Conservation (phyloP, 2,797 vertebrate species). For the Scyliorhinus canicula region DNA sequence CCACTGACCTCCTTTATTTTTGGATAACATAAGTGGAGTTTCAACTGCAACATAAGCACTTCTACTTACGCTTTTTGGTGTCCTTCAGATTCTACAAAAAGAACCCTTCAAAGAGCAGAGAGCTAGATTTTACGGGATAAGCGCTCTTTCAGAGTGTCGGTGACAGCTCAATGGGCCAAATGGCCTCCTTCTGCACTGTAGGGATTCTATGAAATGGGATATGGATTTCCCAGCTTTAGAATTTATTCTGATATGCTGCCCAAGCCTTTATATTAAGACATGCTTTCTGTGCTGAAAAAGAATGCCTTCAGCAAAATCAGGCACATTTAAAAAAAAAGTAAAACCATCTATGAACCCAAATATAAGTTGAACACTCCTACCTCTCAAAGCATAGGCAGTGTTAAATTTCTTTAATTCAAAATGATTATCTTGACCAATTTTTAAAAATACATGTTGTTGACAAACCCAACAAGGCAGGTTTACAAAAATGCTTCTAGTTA, state of each 20-base stretch:
- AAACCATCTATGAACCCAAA: background rate
- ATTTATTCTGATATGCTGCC: constrained; percentile 2
- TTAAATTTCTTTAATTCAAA: background rate
- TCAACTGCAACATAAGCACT: background rate
- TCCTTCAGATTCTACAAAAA: background rate
- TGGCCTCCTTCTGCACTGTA: too few species aligned
- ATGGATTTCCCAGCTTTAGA: background rate
- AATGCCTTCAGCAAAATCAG: background rate
- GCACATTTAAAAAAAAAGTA: background rate
- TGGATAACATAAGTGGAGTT: background rate
- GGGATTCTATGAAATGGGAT: too few species aligned
- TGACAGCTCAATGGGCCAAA: too few species aligned
- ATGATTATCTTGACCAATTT: background rate
- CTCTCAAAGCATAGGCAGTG: background rate
- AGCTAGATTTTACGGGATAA: too few species aligned
- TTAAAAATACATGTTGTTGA: background rate
- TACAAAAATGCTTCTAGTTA: too few species aligned
- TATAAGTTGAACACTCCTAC: background rate
- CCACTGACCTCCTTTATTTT: background rate
- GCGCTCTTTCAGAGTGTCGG: too few species aligned
- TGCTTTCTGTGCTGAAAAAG: background rate
- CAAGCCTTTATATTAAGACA: background rate
- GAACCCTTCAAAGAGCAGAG: background rate
- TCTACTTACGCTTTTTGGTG: background rate
- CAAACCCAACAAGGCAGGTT: background rate